Base-by-base conservation (phyloP, 2,113 vertebrate species). In the Martes martes region DNA sequence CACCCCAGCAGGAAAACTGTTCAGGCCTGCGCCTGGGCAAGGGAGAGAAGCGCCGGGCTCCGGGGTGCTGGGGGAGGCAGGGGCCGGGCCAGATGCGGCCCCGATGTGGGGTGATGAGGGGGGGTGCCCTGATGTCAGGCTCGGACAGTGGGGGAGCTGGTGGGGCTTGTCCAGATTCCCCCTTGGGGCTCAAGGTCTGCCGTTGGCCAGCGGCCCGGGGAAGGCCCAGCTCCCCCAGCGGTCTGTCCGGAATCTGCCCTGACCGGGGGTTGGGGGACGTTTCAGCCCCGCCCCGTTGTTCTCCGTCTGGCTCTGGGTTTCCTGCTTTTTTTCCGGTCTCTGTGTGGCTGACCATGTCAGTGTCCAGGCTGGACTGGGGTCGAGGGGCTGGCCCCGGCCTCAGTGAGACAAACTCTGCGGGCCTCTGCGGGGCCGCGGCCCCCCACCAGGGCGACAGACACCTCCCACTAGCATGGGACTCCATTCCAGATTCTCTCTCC, bases 401-500 rank as follows among this genome's bases (percentile, higher is more conserved):
- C 95, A 79, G 73, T 39, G 28, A 23, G 74, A 84, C 36, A 82
- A 78, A 19, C 16, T 65, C 63, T 14, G 24, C 42, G 69, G 42
- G 85, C 80, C 39, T 63, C 9, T 0, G 36, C 6, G 7, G 33
- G 81, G 94, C 86, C 74, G 28, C 71, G 83, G 79, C 92, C 80
- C 78, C 67, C 3, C 16, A 33, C 33, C 33, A 69, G 0, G 16
- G 80, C 69, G 45, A 82, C 79, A 74, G 96, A 61, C 24, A 4
- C 94, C 96, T 96, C 95, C 96, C 97, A 85, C 85, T 65, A 82
- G 92, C 28, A 28, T 26, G 28, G 93, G 95, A 92, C 95, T 86
- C 91, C 78, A 61, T 84, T 97, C 92, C 80, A 74, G 96, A 69
- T 89, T 91, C 67, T 11, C 24, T 23, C 42, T n/a, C 80, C 78